A percentile compares a stretch with the other conserved stretches of the same genome.
phyloP scores from a whole-genome alignment of 2,113 vertebrate species.

The Podarcis raffonei region DNA sequence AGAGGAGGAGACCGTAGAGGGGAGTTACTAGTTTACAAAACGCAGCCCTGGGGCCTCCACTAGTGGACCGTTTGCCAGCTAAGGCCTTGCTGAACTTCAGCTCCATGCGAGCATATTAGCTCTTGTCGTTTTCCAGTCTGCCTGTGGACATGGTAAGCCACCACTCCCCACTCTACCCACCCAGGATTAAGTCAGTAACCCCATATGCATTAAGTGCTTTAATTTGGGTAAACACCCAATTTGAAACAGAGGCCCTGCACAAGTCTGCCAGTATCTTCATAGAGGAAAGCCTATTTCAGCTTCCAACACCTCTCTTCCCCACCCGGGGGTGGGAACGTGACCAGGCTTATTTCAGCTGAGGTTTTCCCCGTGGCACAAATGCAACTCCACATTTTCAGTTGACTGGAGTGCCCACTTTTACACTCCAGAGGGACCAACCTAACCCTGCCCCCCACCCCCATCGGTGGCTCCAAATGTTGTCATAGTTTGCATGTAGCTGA shows the following conservation, averaged over 20 bases:
- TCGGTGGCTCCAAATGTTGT: slow-evolving; percentile 29
- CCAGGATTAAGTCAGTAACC: slow-evolving; percentile 1
- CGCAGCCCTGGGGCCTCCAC: background rate
- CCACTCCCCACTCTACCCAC: background rate
- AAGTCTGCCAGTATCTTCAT: slow-evolving; percentile 44
- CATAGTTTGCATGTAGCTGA: slow-evolving; percentile 68
- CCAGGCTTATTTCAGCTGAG: background rate
- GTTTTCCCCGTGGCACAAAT: background rate
- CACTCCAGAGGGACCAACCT: slow-evolving; percentile 8
- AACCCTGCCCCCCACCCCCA: too few relatives aligned
- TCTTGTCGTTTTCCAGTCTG: background rate
- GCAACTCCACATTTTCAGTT: background rate
- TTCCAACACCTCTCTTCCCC: background rate
- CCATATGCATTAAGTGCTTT: background rate
- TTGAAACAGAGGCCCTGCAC: too few relatives aligned
- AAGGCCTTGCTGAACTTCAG: background rate
- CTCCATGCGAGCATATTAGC: background rate
- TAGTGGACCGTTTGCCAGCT: background rate
- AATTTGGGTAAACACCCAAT: background rate
- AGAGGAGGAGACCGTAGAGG: background rate
- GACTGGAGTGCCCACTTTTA: background rate
- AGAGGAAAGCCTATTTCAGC: background rate
- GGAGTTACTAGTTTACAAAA: background rate
- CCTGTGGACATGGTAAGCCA: background rate
- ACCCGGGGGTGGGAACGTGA: too few relatives aligned